These are phyloP conservation scores for Diplogasteroides magnus DNA, from an alignment of 1,140 invertebrate species.

Conservation along the genomic window DNA sequence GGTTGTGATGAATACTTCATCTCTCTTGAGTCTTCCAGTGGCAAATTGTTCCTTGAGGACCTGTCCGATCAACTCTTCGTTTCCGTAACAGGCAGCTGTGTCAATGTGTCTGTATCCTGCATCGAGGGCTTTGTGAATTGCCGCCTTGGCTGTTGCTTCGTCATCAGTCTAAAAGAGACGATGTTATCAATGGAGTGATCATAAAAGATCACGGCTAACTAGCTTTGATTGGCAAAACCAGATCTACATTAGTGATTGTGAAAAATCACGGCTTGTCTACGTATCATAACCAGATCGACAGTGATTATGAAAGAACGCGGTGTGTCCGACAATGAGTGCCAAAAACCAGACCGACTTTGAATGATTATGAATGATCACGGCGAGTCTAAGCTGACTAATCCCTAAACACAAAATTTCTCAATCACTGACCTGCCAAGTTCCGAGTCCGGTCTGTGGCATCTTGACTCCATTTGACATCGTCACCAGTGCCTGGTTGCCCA, in stretches of 20 bases:
- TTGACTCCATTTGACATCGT: background rate
- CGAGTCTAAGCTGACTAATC: too few species aligned
- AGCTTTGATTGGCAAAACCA: too few species aligned
- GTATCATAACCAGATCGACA: too few species aligned
- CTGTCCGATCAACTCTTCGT: background rate
- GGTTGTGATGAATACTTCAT: background rate
- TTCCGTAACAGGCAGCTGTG: background rate
- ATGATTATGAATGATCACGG: too few species aligned
- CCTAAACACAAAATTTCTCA: too few species aligned
- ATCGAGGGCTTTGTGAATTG: background rate
- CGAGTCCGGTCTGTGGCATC: background rate
- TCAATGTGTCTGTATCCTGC: background rate
- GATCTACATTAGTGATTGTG: too few species aligned
- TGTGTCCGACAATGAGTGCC: too few species aligned
- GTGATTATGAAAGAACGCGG: too few species aligned
- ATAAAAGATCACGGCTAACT: too few species aligned
- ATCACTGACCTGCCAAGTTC: background rate
- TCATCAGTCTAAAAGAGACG: background rate
- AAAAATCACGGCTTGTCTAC: too few species aligned
- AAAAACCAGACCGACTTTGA: too few species aligned
- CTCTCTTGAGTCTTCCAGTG: background rate
- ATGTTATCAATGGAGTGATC: background rate
- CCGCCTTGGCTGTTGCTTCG: background rate
- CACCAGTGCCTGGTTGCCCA: background rate
- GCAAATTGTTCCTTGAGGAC: background rate